A percentile compares a stretch with the other conserved stretches of the same genome.
Evolutionary conservation across 2,888 invertebrate genomes (phyloP).

Genomic region (Sthenelais limicola): DNA sequence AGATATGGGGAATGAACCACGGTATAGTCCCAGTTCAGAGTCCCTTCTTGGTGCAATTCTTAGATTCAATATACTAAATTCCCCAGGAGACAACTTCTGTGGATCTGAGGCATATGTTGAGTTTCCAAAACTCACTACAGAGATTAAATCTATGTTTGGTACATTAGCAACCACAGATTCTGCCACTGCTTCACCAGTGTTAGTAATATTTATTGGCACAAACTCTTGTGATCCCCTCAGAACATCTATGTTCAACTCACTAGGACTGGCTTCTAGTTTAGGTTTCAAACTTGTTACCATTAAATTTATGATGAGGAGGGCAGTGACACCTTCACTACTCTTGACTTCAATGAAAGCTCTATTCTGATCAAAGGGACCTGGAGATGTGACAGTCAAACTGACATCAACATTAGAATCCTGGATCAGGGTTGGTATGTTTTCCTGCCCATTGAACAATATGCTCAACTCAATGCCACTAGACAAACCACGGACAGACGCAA

Average conservation of each 20-base stretch:
- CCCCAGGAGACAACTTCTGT: background rate
- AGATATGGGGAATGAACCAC: background rate
- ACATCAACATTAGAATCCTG: background rate
- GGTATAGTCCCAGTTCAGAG: background rate
- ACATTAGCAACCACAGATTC: slow-evolving; percentile 47
- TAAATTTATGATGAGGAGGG: background rate
- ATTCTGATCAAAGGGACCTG: background rate
- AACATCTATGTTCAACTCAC: background rate
- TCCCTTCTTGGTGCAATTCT: background rate
- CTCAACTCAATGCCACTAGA: background rate
- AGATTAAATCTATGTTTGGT: slow-evolving; percentile 50
- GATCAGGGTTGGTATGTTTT: background rate
- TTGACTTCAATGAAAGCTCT: slow-evolving; percentile 6
- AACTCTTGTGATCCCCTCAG: slow-evolving; percentile 46
- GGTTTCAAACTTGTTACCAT: background rate
- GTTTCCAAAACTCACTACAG: slow-evolving; percentile 51
- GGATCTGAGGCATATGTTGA: slow-evolving; percentile 5
- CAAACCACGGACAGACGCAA: background rate
- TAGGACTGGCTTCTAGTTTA: slow-evolving; percentile 1
- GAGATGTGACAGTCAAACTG: slow-evolving; percentile 3
- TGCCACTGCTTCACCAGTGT: slow-evolving; percentile 53
- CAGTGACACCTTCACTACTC: background rate
- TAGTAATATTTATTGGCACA: slow-evolving; percentile 50
- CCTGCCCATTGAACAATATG: background rate
- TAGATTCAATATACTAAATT: background rate